A percentile compares a stretch with the other conserved stretches of the same genome.
Evolutionary conservation across 2,888 invertebrate species (phyloP).

Genomic region (Polydrusus tereticollis): DNA sequence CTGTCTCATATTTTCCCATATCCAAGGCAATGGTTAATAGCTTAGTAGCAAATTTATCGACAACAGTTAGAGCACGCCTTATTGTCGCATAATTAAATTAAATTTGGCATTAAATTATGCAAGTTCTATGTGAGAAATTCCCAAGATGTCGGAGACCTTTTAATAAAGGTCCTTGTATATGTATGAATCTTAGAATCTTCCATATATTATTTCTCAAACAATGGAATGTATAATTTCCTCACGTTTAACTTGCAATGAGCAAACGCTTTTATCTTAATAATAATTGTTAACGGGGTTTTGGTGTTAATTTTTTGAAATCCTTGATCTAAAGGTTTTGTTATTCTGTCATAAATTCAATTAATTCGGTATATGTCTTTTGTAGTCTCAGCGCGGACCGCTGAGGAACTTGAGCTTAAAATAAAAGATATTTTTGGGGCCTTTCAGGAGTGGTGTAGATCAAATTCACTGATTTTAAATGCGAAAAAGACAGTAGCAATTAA

Average conservation of each 20-base stretch:
- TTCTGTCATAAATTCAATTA: too few relatives aligned
- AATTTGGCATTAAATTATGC: conserved; percentile 15
- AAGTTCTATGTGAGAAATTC: conserved; percentile 10
- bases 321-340: too few relatives aligned
- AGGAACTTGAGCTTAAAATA: too few relatives aligned
- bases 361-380: too few relatives aligned
- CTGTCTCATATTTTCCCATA: conserved; percentile 20
- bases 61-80: conserved; percentile 15
- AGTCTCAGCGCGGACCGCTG: too few relatives aligned
- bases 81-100: conserved; percentile 21
- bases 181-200: conserved; percentile 15
- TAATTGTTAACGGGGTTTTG: too few relatives aligned
- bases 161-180: conserved; percentile 16
- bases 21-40: conserved; percentile 5
- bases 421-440: too few relatives aligned
- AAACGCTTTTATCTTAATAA: too few relatives aligned
- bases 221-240: conserved; percentile 7
- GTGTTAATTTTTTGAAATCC: too few relatives aligned
- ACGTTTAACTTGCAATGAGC: not conserved
- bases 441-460: too few relatives aligned
- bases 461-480: too few relatives aligned
- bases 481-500: too few relatives aligned
- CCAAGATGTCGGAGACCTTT: conserved; percentile 12
- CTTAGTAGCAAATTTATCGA: conserved; percentile 16
- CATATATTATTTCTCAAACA: conserved; percentile 18